These are phyloP conservation scores for Drosophila nr. fundita DNA, from an alignment of 2,888 invertebrate genomes.

Conservation along the genomic window DNA sequence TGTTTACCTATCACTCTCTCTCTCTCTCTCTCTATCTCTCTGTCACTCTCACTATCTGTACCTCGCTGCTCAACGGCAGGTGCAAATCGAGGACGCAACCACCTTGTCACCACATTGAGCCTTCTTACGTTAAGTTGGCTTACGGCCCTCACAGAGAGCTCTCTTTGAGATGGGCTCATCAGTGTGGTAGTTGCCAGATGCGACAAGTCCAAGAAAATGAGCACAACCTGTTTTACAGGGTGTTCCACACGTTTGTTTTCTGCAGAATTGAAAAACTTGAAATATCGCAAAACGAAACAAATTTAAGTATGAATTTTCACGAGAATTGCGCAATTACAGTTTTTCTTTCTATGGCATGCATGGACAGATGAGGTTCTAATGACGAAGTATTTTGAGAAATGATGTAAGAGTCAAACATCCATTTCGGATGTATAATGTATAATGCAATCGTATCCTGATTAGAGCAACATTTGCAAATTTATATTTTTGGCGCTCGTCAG, in stretches of 20 bases:
- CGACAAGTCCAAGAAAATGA: conserved; percentile 6
- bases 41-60: background rate
- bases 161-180: conserved; percentile 1
- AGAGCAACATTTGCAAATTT: background rate
- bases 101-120: conserved; percentile 16
- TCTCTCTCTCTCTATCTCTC: background rate
- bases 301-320: background rate
- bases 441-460: background rate
- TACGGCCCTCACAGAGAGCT: background rate
- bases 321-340: background rate
- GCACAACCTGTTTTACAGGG: background rate
- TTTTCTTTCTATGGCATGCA: background rate
- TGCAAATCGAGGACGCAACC: conserved; percentile 35
- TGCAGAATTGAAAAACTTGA: background rate
- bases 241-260: background rate
- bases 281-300: background rate
- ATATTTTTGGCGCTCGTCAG: background rate
- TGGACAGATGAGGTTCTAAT: background rate
- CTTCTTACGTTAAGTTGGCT: conserved; percentile 4
- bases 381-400: background rate
- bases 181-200: conserved; percentile 1
- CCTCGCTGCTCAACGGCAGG: background rate
- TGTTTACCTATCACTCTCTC: background rate
- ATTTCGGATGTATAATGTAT: background rate
- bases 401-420: background rate